These are phyloP conservation scores for Aplodontia rufa DNA, from an alignment of 2,113 vertebrate genomes.

Conservation along the genomic window DNA sequence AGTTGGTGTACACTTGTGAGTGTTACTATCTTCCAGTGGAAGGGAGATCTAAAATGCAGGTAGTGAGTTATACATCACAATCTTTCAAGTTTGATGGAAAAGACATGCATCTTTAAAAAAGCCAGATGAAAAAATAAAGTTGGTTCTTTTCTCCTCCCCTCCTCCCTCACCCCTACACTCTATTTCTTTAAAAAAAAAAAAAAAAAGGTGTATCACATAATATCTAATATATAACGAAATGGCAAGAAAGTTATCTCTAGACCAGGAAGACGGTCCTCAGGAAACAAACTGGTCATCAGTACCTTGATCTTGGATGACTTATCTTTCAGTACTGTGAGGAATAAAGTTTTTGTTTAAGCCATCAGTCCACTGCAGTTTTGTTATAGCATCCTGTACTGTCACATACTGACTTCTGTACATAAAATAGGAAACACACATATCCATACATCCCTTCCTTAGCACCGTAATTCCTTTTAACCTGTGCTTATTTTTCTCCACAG, in stretches of 20 bases:
- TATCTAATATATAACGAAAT: neutral
- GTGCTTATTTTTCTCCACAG: neutral
- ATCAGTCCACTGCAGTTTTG: neutral
- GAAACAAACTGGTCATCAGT: neutral
- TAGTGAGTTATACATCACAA: too few relatives aligned
- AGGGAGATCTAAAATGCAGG: too few relatives aligned
- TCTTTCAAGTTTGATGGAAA: too few relatives aligned
- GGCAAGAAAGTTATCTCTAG: neutral
- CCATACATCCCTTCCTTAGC: neutral
- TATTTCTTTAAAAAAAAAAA: too few relatives aligned
- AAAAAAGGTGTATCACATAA: neutral
- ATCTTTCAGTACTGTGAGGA: neutral
- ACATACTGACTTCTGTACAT: neutral
- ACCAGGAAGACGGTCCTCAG: neutral
- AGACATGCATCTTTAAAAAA: too few relatives aligned
- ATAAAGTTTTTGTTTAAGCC: neutral
- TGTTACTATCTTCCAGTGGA: too few relatives aligned
- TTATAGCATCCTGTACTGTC: neutral
- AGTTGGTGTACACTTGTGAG: too few relatives aligned
- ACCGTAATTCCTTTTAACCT: neutral
- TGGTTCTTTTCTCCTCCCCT: too few relatives aligned
- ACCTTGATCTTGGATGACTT: neutral
- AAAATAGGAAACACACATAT: neutral
- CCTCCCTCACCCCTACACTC: too few relatives aligned
- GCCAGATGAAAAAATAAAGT: too few relatives aligned